These are phyloP conservation scores for Hippocampus abdominalis DNA, from an alignment of 2,113 vertebrate genomes.

Conservation along the genomic window DNA sequence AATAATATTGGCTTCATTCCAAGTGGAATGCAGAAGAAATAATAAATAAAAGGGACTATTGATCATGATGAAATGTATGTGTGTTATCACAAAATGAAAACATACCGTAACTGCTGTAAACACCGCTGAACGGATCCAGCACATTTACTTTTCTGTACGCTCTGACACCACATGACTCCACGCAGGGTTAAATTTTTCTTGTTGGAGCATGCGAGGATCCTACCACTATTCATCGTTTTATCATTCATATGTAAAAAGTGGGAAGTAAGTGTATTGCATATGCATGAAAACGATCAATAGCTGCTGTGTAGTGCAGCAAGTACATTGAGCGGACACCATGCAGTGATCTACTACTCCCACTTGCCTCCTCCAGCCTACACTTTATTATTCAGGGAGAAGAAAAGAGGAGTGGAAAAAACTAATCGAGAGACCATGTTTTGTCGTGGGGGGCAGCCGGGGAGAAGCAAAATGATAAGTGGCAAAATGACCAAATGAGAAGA, in stretches of 20 bases:
- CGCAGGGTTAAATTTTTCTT: conserved; percentile 19
- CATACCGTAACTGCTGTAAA: conserved; percentile 4
- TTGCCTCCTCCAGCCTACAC: conserved; percentile 26
- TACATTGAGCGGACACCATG: conserved; percentile 43
- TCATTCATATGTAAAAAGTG: conserved; percentile 43
- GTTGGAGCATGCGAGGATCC: conserved; percentile 29
- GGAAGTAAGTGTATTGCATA: conserved; percentile 49
- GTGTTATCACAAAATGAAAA: neutral
- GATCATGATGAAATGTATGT: neutral
- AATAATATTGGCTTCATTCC: neutral
- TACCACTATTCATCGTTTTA: conserved; percentile 24
- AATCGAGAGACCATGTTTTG: conserved; percentile 25
- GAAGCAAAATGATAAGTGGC: conserved; percentile 44
- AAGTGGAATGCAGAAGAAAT: neutral
- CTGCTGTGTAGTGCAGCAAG: conserved; percentile 36
- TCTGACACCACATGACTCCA: conserved; percentile 11
- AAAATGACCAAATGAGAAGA: conserved; percentile 41
- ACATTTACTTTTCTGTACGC: conserved; percentile 21
- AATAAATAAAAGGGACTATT: neutral
- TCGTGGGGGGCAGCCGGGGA: conserved; percentile 11
- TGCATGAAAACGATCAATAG: conserved; percentile 51
- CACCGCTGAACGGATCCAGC: neutral
- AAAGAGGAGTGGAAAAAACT: conserved; percentile 38
- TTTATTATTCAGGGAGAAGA: conserved; percentile 39
- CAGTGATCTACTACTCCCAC: conserved; percentile 42